These are phyloP conservation scores for Drosophila bifasciata DNA, from an alignment of 1,140 invertebrate genomes.

Conservation along the genomic window DNA sequence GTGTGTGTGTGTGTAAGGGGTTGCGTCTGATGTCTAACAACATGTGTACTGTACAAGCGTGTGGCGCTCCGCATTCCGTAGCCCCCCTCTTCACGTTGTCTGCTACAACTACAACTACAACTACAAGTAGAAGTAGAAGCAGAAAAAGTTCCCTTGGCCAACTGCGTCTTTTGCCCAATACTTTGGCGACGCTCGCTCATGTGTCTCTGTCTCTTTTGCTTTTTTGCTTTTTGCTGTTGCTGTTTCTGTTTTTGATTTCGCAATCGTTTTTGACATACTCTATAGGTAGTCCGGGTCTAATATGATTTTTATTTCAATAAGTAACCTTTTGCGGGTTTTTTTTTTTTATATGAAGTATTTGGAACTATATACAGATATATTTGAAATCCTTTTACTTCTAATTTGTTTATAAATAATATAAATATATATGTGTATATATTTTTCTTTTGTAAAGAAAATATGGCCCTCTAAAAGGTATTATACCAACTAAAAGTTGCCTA, in stretches of 20 bases:
- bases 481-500: too few species aligned
- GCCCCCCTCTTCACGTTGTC: too few species aligned
- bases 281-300: conserved; percentile 7
- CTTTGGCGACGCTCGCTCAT: conserved; percentile 39
- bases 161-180: conserved; percentile 48
- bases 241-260: conserved; percentile 42
- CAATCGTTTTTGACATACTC: conserved; percentile 52
- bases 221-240: conserved; percentile 25
- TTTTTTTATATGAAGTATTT: too few species aligned
- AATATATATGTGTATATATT: too few species aligned
- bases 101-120: background rate
- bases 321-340: too few species aligned
- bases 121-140: too few species aligned
- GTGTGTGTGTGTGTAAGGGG: conserved; percentile 7
- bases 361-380: too few species aligned
- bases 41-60: conserved; percentile 52
- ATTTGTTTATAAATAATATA: too few species aligned
- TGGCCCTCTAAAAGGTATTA: too few species aligned
- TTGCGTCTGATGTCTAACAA: conserved; percentile 47
- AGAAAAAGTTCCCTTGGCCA: conserved; percentile 57
- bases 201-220: conserved; percentile 42
- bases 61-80: conserved; percentile 11
- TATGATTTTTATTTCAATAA: conserved; percentile 18
- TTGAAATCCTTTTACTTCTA: too few species aligned
- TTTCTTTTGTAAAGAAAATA: too few species aligned